These are phyloP conservation scores for Crossaster papposus DNA, from an alignment of 53 echinoderm and acorn worm species.

Conservation along the genomic window DNA sequence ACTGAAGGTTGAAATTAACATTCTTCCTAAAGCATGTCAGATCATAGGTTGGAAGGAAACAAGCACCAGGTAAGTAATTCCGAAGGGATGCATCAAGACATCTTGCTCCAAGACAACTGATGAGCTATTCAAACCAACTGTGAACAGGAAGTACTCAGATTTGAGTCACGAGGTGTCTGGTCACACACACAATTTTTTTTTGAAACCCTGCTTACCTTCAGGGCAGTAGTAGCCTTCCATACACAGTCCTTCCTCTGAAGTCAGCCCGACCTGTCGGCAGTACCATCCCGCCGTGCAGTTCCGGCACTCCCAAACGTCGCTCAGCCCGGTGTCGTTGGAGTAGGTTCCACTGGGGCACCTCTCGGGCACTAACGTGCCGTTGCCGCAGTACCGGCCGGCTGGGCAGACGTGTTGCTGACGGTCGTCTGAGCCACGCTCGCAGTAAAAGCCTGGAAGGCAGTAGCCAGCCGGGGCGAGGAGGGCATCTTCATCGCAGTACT, in stretches of 20 bases:
- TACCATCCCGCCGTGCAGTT: slow-evolving; percentile 92
- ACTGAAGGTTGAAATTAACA: too few species aligned
- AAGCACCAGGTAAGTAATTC: too few species aligned
- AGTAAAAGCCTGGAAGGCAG: slow-evolving; percentile 88
- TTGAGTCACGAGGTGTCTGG: too few species aligned
- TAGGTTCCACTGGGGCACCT: slow-evolving; percentile 86
- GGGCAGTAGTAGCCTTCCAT: slow-evolving; percentile 90
- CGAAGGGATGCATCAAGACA: too few species aligned
- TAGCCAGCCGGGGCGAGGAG: slow-evolving; percentile 72
- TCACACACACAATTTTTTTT: background rate
- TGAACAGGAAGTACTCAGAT: too few species aligned
- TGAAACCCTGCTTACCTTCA: slow-evolving; percentile 69
- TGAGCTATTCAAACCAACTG: too few species aligned
- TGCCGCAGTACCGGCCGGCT: slow-evolving; percentile 80
- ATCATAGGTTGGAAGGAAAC: too few species aligned
- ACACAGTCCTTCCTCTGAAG: slow-evolving; percentile 76
- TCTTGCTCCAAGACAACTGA: too few species aligned
- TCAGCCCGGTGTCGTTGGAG: slow-evolving; percentile 86
- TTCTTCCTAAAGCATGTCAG: too few species aligned
- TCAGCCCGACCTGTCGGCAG: slow-evolving; percentile 85
- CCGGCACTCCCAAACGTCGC: slow-evolving; percentile 69
- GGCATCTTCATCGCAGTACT: slow-evolving; percentile 78
- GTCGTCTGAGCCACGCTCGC: slow-evolving; percentile 79
- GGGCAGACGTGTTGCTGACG: slow-evolving; percentile 85
- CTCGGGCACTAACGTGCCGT: slow-evolving; percentile 77